phyloP scores from a whole-genome alignment of 1,140 invertebrate species.

The Papilio xuthus region DNA sequence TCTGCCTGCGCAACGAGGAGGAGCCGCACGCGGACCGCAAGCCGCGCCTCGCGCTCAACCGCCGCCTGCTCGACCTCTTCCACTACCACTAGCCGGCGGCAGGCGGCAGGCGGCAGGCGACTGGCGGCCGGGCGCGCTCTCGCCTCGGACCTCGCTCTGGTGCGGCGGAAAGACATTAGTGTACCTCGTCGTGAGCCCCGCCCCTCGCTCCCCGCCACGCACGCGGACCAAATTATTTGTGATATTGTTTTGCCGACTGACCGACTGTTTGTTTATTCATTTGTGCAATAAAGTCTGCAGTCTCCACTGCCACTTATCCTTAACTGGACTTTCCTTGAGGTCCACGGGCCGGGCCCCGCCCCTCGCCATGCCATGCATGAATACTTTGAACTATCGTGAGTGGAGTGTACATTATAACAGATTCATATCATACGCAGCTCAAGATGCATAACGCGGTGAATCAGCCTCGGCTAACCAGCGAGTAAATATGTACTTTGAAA shows the following conservation, averaged over 20 bases:
- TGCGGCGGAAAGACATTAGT: conserved; percentile 36
- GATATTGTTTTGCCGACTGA: conserved; percentile 10
- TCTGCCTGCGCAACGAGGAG: conserved; percentile 89
- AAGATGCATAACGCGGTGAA: too few species aligned
- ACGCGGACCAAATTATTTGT: conserved; percentile 3
- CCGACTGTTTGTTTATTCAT: background rate
- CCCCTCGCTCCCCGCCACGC: background rate
- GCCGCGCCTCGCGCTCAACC: conserved; percentile 62
- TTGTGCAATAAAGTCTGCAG: conserved; percentile 16
- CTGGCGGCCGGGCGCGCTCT: too few species aligned
- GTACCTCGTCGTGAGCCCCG: background rate
- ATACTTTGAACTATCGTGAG: too few species aligned
- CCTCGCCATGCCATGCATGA: background rate
- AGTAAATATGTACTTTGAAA: too few species aligned
- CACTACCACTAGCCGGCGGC: conserved; percentile 63
- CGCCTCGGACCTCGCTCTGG: background rate
- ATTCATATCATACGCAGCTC: too few species aligned
- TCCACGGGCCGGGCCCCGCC: too few species aligned
- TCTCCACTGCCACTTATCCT: background rate
- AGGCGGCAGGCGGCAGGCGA: too few species aligned
- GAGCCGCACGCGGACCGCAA: conserved; percentile 85
- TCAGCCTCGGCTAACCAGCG: too few species aligned
- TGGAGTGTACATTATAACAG: too few species aligned
- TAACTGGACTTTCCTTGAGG: background rate
- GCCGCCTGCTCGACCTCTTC: conserved; percentile 68